phyloP scores from a whole-genome alignment of 2,113 vertebrate species.

The Coturnix japonica region DNA sequence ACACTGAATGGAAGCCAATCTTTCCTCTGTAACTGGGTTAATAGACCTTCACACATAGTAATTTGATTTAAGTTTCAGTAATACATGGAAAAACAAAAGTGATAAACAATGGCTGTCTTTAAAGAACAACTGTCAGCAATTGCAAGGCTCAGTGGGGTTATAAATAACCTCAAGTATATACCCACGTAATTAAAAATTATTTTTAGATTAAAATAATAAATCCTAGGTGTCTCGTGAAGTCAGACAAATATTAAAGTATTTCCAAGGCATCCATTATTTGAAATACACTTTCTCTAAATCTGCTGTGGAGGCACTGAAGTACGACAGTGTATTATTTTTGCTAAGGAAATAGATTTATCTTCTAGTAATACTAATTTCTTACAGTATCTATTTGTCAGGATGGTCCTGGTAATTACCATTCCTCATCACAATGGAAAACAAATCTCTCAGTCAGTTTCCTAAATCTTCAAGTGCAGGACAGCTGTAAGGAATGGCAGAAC shows the following conservation, averaged over 20 bases:
- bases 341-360: background rate
- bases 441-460: background rate
- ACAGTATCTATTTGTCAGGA: background rate
- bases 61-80: background rate
- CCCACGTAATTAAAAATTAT: background rate
- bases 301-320: background rate
- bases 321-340: background rate
- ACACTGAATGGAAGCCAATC: background rate
- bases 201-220: slow-evolving; percentile 19
- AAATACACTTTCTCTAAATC: background rate
- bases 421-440: background rate
- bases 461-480: background rate
- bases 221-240: background rate
- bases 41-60: background rate
- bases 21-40: background rate
- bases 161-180: background rate
- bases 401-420: background rate
- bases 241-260: background rate
- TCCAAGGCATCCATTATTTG: background rate
- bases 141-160: background rate
- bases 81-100: background rate
- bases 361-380: background rate
- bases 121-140: background rate
- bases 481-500: background rate
- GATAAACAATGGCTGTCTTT: background rate